phyloP scores from a whole-genome alignment of 2,113 vertebrate genomes.

The Rhizomys pruinosus region DNA sequence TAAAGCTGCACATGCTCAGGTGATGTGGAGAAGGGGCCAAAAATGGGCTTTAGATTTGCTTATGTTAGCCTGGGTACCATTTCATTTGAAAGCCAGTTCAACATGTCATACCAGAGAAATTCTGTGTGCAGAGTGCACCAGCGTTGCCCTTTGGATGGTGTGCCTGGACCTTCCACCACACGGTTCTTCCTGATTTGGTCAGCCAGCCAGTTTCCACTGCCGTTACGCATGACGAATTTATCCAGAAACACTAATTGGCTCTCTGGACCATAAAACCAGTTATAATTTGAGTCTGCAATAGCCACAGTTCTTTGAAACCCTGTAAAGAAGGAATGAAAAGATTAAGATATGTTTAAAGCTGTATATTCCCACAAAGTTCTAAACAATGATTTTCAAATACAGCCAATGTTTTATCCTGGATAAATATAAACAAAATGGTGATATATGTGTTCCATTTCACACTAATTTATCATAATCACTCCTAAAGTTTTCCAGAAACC shows the following conservation, averaged over 20 bases:
- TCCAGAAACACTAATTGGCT: conserved; percentile 98
- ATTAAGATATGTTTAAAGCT: conserved; percentile 68
- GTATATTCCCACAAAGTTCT: neutral
- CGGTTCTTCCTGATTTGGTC: conserved; percentile 93
- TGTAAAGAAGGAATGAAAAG: conserved; percentile 79
- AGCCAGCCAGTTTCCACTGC: conserved; percentile 98
- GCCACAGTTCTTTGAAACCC: conserved; percentile 97
- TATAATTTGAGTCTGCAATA: conserved; percentile 99
- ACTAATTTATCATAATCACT: neutral
- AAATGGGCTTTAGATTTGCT: too few species aligned
- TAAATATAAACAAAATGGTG: conserved; percentile 27
- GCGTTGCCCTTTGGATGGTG: conserved; percentile 95
- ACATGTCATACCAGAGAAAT: conserved; percentile 94
- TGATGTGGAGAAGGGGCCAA: neutral
- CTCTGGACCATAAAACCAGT: conserved; percentile 99
- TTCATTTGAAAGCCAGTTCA: neutral
- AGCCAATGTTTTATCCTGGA: neutral
- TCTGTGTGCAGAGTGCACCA: conserved; percentile 99
- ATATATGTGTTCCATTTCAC: neutral
- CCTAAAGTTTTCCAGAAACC: conserved; percentile 4
- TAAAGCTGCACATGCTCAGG: neutral
- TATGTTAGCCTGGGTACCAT: neutral
- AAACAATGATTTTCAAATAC: conserved; percentile 33
- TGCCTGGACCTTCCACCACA: conserved; percentile 93
- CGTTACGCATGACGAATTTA: conserved; percentile 96